Percentiles rank a stretch among this genome's conserved stretches.
Conservation (phyloP, 2,888 invertebrate genomes). For the Cheiracanthium punctorium region DNA sequence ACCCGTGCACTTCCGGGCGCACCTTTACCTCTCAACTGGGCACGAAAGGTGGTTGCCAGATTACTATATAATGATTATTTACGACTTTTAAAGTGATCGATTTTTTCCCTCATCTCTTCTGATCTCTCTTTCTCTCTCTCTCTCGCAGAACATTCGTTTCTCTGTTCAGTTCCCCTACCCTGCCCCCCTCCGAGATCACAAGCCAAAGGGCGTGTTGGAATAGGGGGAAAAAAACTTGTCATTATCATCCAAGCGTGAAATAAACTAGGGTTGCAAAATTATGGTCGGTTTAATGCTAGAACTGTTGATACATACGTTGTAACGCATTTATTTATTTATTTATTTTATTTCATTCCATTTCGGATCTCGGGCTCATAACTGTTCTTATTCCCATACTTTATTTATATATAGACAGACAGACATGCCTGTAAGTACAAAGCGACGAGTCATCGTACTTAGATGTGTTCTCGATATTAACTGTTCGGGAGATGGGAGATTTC, state of each 20-base stretch:
- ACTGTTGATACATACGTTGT: constrained; percentile 27
- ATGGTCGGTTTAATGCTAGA: constrained; percentile 49
- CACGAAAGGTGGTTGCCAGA: constrained; percentile 47
- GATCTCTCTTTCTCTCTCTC: constrained; percentile 8
- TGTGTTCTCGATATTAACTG: too few species aligned
- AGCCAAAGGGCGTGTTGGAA: constrained; percentile 41
- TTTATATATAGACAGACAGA: too few species aligned
- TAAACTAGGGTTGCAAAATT: constrained; percentile 57
- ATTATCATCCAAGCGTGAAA: constrained; percentile 62
- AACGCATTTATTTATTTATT: too few species aligned
- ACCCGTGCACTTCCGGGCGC: constrained; percentile 48
- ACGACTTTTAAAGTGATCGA: constrained; percentile 64
- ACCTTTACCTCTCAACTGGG: constrained; percentile 46
- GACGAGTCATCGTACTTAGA: too few species aligned
- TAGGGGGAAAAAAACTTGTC: constrained; percentile 22
- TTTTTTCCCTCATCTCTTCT: constrained; percentile 39
- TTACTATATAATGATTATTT: constrained; percentile 57
- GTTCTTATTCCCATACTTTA: not conserved
- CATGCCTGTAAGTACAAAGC: too few species aligned
- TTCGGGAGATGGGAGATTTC: too few species aligned
- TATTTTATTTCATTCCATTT: not conserved
- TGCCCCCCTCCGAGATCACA: not conserved
- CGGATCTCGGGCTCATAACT: not conserved
- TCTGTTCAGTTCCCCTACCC: not conserved
- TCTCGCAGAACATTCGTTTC: not conserved